Evolutionary conservation across 2,797 vertebrate species (phyloP).

Genomic region (Ctenopoma multispine): DNA sequence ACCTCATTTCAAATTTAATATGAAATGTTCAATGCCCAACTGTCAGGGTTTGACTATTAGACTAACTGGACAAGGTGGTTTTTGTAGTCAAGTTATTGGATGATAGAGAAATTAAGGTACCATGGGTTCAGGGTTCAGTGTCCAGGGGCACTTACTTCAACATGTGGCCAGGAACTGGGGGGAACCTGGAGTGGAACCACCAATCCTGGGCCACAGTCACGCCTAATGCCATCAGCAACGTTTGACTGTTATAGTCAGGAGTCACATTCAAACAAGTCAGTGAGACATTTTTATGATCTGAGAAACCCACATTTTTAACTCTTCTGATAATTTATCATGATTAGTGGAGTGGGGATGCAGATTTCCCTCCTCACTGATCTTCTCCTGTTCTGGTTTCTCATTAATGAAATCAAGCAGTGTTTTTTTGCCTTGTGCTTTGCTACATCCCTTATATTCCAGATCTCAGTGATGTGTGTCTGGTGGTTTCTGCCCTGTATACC

Average conservation of each 20-base stretch:
- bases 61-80: too few relatives aligned
- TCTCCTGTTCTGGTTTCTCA: conserved; percentile 15
- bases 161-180: too few relatives aligned
- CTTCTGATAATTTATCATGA: conserved; percentile 27
- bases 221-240: conserved; percentile 2
- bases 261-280: conserved; percentile 31
- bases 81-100: too few relatives aligned
- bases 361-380: conserved; percentile 10
- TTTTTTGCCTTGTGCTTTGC: conserved; percentile 35
- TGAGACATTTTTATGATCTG: conserved; percentile 3
- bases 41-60: not conserved
- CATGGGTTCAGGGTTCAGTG: too few relatives aligned
- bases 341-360: conserved; percentile 5
- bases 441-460: conserved; percentile 23
- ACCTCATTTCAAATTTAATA: conserved; percentile 35
- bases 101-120: too few relatives aligned
- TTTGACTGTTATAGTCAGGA: conserved; percentile 6
- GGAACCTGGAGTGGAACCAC: too few relatives aligned
- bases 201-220: too few relatives aligned
- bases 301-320: not conserved
- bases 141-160: too few relatives aligned
- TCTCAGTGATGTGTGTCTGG: conserved; percentile 38
- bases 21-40: conserved; percentile 15
- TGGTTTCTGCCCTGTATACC: conserved; percentile 37
- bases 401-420: conserved; percentile 27